Evolutionary conservation across 92 coral and sea anemone genomes (phyloP).

Genomic region (Porites lobata): DNA sequence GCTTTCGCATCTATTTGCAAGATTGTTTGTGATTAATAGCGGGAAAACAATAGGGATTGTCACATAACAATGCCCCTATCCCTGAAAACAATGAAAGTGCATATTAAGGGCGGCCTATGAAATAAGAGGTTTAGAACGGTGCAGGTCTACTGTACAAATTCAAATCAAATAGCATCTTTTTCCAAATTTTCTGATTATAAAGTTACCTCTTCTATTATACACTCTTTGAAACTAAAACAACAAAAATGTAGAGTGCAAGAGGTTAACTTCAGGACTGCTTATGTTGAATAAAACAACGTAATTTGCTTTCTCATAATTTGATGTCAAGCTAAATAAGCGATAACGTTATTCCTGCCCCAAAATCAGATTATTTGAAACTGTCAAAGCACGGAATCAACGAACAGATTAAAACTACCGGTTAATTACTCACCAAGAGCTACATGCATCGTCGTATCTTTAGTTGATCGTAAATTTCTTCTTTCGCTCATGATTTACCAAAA

Average conservation of each 20-base stretch:
- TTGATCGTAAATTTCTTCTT: not conserved
- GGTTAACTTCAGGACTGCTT: too few relatives aligned
- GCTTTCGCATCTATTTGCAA: too few relatives aligned
- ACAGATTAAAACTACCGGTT: not conserved
- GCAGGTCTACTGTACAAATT: not conserved
- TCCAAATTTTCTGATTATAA: not conserved
- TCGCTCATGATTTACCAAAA: conserved; percentile 2
- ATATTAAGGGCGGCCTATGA: too few relatives aligned
- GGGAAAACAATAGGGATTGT: too few relatives aligned
- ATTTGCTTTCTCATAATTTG: too few relatives aligned
- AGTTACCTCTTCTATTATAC: not conserved
- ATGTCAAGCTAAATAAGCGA: too few relatives aligned
- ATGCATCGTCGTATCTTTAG: not conserved
- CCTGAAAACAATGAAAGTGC: too few relatives aligned
- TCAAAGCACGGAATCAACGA: not conserved
- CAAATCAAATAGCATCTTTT: not conserved
- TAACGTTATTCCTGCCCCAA: not conserved
- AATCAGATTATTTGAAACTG: not conserved
- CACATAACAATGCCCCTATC: too few relatives aligned
- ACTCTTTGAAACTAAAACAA: too few relatives aligned
- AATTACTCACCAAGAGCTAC: conserved; percentile 12
- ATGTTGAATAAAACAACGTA: too few relatives aligned
- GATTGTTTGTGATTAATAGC: too few relatives aligned
- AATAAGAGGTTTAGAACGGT: too few relatives aligned
- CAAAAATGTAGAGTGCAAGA: not conserved